phyloP scores from a whole-genome alignment of 2,113 vertebrate species.

The Microtus ochrogaster region DNA sequence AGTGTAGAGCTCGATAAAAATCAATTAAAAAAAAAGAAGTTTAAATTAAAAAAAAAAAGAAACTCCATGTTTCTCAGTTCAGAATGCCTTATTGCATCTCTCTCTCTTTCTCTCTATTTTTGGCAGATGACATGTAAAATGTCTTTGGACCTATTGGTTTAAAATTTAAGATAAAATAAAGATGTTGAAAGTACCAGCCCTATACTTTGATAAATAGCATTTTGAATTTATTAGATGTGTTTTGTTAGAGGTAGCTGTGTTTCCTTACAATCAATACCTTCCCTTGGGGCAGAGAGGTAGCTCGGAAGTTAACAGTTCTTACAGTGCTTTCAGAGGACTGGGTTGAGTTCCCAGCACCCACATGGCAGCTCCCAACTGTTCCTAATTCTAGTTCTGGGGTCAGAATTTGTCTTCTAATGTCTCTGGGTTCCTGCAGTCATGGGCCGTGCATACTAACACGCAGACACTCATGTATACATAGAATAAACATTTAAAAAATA shows the following conservation, averaged over 20 bases:
- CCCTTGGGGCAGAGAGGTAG: neutral
- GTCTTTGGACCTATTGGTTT: constrained; percentile 36
- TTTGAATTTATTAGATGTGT: constrained; percentile 19
- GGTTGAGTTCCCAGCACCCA: neutral
- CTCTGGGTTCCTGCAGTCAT: neutral
- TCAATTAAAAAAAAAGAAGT: too few relatives aligned
- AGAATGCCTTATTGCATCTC: neutral
- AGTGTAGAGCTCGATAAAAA: too few relatives aligned
- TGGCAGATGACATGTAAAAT: constrained; percentile 3
- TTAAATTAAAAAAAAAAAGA: too few relatives aligned
- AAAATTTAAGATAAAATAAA: constrained; percentile 40
- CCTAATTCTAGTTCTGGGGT: neutral
- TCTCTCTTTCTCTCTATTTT: neutral
- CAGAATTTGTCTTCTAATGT: neutral
- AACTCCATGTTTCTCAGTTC: neutral
- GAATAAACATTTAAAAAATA: neutral
- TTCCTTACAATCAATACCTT: neutral
- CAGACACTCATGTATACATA: neutral
- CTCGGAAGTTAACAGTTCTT: neutral
- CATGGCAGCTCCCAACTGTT: neutral
- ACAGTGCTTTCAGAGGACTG: neutral
- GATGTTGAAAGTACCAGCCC: constrained; percentile 19
- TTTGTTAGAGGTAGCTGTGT: neutral
- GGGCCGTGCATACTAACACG: neutral
- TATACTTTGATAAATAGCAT: neutral